Base-by-base conservation (phyloP, 1,140 invertebrate species). In the Sesamia nonagrioides region DNA sequence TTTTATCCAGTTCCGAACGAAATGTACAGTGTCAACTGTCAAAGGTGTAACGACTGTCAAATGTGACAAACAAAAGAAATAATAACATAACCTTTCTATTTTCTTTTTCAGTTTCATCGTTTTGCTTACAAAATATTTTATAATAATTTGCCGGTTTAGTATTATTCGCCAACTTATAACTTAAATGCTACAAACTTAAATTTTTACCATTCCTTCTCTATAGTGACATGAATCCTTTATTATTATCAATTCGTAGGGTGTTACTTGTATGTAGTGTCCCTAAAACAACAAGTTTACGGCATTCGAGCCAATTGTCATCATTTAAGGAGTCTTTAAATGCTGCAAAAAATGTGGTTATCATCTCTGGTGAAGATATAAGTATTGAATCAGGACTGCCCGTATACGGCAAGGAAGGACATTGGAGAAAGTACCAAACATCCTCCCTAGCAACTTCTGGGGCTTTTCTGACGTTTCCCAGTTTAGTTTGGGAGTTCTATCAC, bases 361-460 rank as follows among this genome's bases (percentile, higher is more conserved):
- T 99, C 3, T 99, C 99, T 37, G 99, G 99, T 27, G 99, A 99
- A 66, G 99, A 99, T 13, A 98, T 99, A 0, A 99, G 98, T 40
- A 98, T 99, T 0, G 99, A 98, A 56, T 99, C 98, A 94, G 98
- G 98, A 58, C 99, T 99, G 89, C 98, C 98, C 88, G 99, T 99
- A 89, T 95, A 99, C 85, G 99, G 98, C 42, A 96, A 97, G 61
- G 97, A 99, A 95, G 98, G 99, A 58, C 97, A 99, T 82, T 99
- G 99, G 95, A 97, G 98, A 71, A 93, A 92, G 81, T 95, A 95
- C 79, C 89, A 92, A 48, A 89, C 95, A 0, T 88, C 91, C 0
- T 86, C 95, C 63, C 85, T 96, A 73, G 95, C 95, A 6, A 95
- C 95, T 13, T 95, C 95, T 68, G 87, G 88, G 74, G 95, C 95